phyloP scores from a whole-genome alignment of 2,113 vertebrate species.

The Tachycineta bicolor region DNA sequence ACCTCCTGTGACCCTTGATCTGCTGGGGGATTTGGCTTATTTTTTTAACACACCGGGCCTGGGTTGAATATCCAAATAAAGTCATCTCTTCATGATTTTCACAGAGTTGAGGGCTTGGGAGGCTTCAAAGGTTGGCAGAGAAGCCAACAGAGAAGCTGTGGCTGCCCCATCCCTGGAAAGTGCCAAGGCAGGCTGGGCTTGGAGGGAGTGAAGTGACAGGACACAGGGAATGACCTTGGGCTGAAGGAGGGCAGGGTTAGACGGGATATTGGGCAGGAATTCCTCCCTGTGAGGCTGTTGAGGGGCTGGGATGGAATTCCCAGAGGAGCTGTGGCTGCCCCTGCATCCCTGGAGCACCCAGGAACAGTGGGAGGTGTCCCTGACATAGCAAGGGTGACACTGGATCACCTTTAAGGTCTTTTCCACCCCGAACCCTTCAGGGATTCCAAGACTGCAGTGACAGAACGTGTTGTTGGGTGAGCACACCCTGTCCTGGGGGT shows the following conservation, averaged over 20 bases:
- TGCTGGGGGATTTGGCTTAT: not conserved
- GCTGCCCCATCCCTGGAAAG: not conserved
- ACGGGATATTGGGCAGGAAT: not conserved
- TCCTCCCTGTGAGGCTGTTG: not conserved
- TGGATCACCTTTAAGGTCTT: accelerated
- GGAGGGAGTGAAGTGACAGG: not conserved
- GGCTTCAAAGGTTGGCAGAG: not conserved
- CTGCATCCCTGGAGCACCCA: not conserved
- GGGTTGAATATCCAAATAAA: not conserved
- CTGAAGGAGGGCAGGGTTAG: not conserved
- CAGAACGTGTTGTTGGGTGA: not conserved
- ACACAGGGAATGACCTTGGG: not conserved
- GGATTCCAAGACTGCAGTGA: not conserved
- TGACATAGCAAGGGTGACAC: not conserved
- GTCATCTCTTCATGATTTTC: not conserved
- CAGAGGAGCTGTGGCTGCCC: not conserved
- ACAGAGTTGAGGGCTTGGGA: not conserved
- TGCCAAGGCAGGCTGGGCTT: not conserved
- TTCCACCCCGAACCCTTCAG: not conserved
- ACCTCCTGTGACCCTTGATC: not conserved
- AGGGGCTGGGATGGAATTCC: not conserved
- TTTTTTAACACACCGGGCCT: not conserved
- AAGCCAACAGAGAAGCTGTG: not conserved
- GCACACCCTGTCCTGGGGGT: not conserved
- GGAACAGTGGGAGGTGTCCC: not conserved